Evolutionary conservation across 30 jellyfish, hydroid and myxozoan genomes (phyloP).

Genomic region (Aurelia aurita complex sp. Pacific): DNA sequence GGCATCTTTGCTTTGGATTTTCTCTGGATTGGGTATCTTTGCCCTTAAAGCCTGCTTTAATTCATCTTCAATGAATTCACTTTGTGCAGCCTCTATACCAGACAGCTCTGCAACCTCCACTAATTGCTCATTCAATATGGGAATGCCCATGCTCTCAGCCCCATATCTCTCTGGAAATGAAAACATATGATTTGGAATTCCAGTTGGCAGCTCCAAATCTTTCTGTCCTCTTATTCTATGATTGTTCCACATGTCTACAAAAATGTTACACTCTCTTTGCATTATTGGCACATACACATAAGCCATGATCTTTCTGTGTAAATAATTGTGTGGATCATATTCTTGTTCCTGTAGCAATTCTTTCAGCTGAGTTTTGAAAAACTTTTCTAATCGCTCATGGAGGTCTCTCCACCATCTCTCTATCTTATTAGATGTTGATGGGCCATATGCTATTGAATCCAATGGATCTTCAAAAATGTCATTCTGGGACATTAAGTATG

Average conservation of each 20-base stretch:
- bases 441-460: neutral
- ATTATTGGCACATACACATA: slow-evolving; percentile 33
- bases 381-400: neutral
- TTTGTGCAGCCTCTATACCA: too few species aligned
- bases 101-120: too few species aligned
- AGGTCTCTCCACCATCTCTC: slow-evolving; percentile 62
- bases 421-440: neutral
- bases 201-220: slow-evolving; percentile 43
- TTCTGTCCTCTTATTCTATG: slow-evolving; percentile 37
- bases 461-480: too few species aligned
- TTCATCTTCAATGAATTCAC: too few species aligned
- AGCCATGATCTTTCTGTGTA: slow-evolving; percentile 37
- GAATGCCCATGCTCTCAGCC: slow-evolving; percentile 38
- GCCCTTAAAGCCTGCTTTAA: too few species aligned
- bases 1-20: slow-evolving; percentile 9
- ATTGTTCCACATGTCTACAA: slow-evolving; percentile 16
- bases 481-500: too few species aligned
- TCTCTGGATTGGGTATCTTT: slow-evolving; percentile 10
- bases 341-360: neutral
- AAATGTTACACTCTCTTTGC: neutral
- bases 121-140: slow-evolving; percentile 14
- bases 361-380: slow-evolving; percentile 33
- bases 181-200: slow-evolving; percentile 41
- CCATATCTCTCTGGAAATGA: slow-evolving; percentile 43
- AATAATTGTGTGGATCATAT: neutral